These are phyloP conservation scores for Zophobas atratus DNA, from an alignment of 1,140 invertebrate species.

Conservation along the genomic window DNA sequence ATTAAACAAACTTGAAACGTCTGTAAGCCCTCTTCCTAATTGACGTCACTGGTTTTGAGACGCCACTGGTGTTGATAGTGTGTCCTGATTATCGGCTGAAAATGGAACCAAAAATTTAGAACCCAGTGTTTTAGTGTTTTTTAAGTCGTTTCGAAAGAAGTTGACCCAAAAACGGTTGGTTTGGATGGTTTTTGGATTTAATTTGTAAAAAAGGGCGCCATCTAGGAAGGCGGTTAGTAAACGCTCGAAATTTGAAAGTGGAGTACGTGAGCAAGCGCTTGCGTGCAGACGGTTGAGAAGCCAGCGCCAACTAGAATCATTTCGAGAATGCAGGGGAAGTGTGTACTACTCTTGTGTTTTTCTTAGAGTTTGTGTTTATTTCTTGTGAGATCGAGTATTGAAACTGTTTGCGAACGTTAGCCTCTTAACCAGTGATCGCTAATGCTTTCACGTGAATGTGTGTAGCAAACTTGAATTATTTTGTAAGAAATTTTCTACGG, in stretches of 20 bases:
- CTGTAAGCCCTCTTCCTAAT: too few species aligned
- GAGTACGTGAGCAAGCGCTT: not conserved
- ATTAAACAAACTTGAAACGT: too few species aligned
- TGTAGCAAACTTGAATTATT: slow-evolving; percentile 11
- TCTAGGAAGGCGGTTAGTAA: too few species aligned
- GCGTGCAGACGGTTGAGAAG: not conserved
- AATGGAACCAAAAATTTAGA: too few species aligned
- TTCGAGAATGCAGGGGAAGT: slow-evolving; percentile 32
- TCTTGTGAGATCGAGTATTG: slow-evolving; percentile 2
- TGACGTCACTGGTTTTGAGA: too few species aligned
- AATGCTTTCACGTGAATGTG: slow-evolving; percentile 32
- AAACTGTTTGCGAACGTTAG: not conserved
- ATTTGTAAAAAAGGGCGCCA: too few species aligned
- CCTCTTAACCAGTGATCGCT: slow-evolving; percentile 15
- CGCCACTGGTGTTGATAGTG: too few species aligned
- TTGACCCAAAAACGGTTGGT: too few species aligned
- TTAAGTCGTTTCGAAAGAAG: too few species aligned
- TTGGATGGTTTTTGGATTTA: too few species aligned
- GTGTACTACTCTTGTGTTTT: slow-evolving; percentile 26
- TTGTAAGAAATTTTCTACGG: slow-evolving; percentile 22
- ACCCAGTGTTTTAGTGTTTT: too few species aligned
- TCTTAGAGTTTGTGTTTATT: slow-evolving; percentile 29
- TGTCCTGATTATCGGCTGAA: too few species aligned
- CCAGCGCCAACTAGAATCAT: slow-evolving; percentile 28
- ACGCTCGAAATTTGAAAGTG: not conserved